Percentiles rank a stretch among this genome's conserved stretches.
Evolutionary conservation across 2,797 vertebrate genomes (phyloP).

Genomic region (Pantherophis alleghaniensis): DNA sequence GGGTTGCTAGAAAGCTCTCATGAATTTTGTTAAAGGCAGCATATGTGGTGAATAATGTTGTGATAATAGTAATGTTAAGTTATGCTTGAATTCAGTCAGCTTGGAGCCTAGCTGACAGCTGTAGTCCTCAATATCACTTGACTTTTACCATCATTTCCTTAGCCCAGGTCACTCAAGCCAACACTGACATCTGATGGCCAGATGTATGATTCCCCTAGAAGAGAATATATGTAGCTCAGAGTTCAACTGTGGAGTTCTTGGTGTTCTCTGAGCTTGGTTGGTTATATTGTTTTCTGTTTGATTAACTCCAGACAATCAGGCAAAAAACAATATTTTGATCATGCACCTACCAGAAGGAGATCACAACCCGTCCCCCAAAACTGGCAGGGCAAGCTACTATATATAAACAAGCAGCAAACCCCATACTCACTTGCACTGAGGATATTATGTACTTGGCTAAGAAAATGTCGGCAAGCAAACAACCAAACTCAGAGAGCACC

Average conservation of each 20-base stretch:
- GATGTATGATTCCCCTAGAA: neutral
- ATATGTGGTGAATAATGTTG: neutral
- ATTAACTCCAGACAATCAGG: neutral
- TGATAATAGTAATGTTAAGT: neutral
- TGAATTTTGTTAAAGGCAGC: neutral
- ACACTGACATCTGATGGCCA: neutral
- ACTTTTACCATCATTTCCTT: neutral
- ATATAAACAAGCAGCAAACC: neutral
- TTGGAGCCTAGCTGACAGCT: no score
- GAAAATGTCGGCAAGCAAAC: neutral
- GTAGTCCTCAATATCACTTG: neutral
- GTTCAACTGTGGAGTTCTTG: neutral
- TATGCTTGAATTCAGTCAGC: neutral
- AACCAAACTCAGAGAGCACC: neutral
- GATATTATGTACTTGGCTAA: neutral
- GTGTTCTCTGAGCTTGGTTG: neutral
- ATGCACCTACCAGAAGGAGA: neutral
- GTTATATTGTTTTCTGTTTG: neutral
- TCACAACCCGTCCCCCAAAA: neutral
- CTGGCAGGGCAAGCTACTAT: neutral
- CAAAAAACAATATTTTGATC: neutral
- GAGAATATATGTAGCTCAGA: neutral
- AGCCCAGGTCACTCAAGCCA: neutral
- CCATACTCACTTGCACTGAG: neutral
- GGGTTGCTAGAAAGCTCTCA: neutral